Percentiles rank a stretch among this genome's conserved stretches.
Evolutionary conservation across 2,888 invertebrate genomes (phyloP).

Genomic region (Criorhina ranunculi): DNA sequence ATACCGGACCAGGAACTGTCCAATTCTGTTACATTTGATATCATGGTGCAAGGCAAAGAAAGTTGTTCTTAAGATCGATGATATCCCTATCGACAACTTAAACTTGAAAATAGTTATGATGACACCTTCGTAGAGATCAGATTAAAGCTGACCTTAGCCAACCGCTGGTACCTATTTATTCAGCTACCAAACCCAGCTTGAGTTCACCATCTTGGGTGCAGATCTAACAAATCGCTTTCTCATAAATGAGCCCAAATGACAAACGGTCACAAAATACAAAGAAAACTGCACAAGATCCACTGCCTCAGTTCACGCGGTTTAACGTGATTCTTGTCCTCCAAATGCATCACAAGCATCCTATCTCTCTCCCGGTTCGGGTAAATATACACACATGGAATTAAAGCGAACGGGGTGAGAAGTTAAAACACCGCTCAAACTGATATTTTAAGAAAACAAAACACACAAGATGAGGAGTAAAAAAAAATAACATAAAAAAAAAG

Average conservation of each 20-base stretch:
- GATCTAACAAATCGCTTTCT: conserved; percentile 31
- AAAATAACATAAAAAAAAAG: background rate
- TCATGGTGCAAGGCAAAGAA: no score
- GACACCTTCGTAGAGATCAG: no score
- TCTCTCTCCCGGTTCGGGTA: no score
- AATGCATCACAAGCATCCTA: conserved; percentile 20
- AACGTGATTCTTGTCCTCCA: conserved; percentile 36
- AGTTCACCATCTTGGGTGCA: no score
- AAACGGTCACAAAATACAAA: conserved; percentile 15
- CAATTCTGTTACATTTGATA: no score
- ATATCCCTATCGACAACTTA: no score
- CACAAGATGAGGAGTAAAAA: background rate
- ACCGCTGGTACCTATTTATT: no score
- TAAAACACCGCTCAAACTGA: conserved; percentile 39
- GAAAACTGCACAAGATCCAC: conserved; percentile 18
- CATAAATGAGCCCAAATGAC: conserved; percentile 42
- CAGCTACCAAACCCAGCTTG: no score
- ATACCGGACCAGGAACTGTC: no score
- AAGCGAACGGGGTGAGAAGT: conserved; percentile 31
- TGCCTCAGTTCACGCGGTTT: conserved; percentile 20
- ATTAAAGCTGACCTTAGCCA: no score
- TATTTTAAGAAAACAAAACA: conserved; percentile 51
- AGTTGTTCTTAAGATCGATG: no score
- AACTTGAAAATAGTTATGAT: no score
- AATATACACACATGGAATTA: conserved; percentile 4